Evolutionary conservation across 2,113 vertebrate species (phyloP), one percentile per base, ranked within the genome.

Genomic region (Larimichthys polyactis): DNA sequence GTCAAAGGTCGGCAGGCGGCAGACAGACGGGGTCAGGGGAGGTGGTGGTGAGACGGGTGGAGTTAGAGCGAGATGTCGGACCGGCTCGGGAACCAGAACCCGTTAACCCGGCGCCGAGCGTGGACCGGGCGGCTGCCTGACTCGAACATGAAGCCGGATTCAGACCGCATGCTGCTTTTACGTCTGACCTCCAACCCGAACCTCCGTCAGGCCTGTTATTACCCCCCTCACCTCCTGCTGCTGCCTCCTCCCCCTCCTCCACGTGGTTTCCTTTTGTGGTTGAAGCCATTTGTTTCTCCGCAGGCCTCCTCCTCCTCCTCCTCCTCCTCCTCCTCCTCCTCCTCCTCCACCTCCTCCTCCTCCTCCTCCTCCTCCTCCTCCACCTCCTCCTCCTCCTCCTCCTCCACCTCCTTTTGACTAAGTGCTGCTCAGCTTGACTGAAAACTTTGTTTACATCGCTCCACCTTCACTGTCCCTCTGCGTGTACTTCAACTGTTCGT

Each of bases 241-340:
- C 46, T 48, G 16, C 52, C 20, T 22, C 3, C 5, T 24, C 14
- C 9, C 27, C 16, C 46, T 36, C 68, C 59, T 29, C 71, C 85
- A 87, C 85, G 82, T 86, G 90, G 75, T 55, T 82, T 79, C 76
- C 78, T 87, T 91, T 86, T 79, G 78, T 82, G 64, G 58, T 76
- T 11, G 0, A 71, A 52, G 5, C 44, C 84, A 76, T 87, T 89
- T 87, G 87, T 85, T 81, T 85, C 77, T 69, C 84, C 62, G 63
- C 69, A 85, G 83, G 80, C 65, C 12, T 75, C 59, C 43, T 55
- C 54, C 2, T 60, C 43, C 17, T 71, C 65, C 11, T 74, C 59
- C 43, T 55, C 59, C 2, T 60, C 43, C 17, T 64, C 43, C 1
- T 73, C 52, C 44, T 1, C 32, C 32, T 36, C n/a, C 43, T 55